Base-by-base conservation (phyloP, 2,797 vertebrate species). In the Gambusia yucatana region DNA sequence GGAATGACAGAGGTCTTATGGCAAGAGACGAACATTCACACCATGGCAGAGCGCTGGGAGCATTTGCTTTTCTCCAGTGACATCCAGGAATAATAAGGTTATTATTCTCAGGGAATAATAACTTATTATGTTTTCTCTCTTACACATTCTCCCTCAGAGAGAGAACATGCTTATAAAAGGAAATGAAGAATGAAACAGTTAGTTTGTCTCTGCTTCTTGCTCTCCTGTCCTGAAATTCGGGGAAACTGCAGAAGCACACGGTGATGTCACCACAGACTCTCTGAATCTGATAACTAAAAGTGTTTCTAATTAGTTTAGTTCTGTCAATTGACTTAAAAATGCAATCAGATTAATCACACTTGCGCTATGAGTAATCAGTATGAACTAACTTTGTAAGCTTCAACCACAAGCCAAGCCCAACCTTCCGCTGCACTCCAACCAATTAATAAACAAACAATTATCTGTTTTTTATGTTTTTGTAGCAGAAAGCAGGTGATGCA, bases 111-210 rank as follows among this genome's bases (percentile, higher is more conserved):
- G 43, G 57, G 76, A 79, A 77, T 48, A 20, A 20, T 48, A 48
- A 48, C 17, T 48, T 17, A 20, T 17, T 48, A 17, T 48, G 5
- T 48, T 48, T 20, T 50, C 20, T 50, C 20, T 48, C 17, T 48
- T 48, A 48, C 13, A 48, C 4, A 14, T 46, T 14, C 13, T 46
- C 46, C 16, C 46, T 46, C 1, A 46, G 4, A 79, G 81, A 72
- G 83, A 89, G 85, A 85, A 84, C 83, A 83, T 86, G 88, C 88
- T 91, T 88, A 83, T 84, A 87, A 80, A 89, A 87, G 82, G 84
- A 90, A 89, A 90, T 90, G 92, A 92, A 92, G 91, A 75, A 72
- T 72, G 77, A 71, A 77, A 85, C 78, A 89, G 80, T 59, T 39
- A 43, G 44, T 79, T 79, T 44, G 25, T 69, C 84, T 63, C 84